Conservation (phyloP, 2,797 vertebrate species). For the Molossus molossus region DNA sequence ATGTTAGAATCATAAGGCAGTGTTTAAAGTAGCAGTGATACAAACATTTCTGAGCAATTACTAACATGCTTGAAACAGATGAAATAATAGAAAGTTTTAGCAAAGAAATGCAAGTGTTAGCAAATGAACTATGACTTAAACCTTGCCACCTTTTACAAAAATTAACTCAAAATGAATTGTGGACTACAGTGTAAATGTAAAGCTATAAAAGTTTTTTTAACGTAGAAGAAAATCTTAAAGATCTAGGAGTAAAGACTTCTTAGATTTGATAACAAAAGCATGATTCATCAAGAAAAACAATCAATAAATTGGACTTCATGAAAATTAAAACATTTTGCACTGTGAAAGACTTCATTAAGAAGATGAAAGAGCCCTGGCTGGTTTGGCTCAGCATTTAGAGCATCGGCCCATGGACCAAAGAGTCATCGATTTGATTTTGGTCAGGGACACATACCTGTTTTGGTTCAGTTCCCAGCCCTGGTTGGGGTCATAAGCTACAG, state of each 20-base stretch:
- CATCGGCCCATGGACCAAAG: too few species aligned
- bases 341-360: neutral
- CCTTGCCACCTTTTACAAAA: neutral
- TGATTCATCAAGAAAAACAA: neutral
- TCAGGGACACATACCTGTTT: too few species aligned
- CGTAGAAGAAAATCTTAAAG: neutral
- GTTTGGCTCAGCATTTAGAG: too few species aligned
- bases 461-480: too few species aligned
- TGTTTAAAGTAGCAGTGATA: neutral
- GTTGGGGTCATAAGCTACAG: neutral
- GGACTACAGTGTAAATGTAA: neutral
- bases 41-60: conserved; percentile 1
- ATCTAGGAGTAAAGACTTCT: neutral
- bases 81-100: neutral
- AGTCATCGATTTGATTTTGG: too few species aligned
- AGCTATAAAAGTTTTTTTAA: conserved; percentile 18
- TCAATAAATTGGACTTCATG: neutral
- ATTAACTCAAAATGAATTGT: neutral
- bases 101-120: neutral
- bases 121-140: neutral
- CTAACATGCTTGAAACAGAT: neutral
- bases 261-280: neutral
- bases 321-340: neutral
- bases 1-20: neutral
- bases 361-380: neutral